These are phyloP conservation scores for Panurus biarmicus DNA, from an alignment of 2,113 vertebrate genomes.

Conservation along the genomic window DNA sequence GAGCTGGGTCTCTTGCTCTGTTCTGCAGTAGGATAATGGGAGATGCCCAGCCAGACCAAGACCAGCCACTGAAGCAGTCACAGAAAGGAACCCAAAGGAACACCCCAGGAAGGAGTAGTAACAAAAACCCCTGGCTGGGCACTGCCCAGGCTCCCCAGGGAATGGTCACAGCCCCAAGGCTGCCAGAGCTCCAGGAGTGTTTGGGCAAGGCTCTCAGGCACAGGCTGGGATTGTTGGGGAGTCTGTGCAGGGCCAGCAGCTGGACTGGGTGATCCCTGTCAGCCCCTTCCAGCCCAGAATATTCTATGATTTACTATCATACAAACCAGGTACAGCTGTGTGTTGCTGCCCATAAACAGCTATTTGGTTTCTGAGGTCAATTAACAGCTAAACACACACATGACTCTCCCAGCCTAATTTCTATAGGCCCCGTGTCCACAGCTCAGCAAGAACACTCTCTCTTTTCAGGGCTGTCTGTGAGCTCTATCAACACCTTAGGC, in stretches of 20 bases:
- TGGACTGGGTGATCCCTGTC: background rate
- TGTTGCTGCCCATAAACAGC: background rate
- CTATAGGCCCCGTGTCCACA: background rate
- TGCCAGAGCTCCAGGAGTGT: background rate
- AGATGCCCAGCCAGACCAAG: background rate
- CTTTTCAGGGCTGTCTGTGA: background rate
- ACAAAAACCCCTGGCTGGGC: background rate
- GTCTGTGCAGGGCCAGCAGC: background rate
- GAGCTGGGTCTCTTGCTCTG: background rate
- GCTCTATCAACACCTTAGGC: background rate
- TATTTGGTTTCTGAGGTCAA: background rate
- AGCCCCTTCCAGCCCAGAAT: background rate
- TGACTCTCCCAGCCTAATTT: background rate
- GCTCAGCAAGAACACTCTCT: background rate
- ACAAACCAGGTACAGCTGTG: background rate
- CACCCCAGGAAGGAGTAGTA: background rate
- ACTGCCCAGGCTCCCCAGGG: background rate
- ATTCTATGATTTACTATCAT: background rate
- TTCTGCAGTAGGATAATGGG: background rate
- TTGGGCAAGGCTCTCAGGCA: background rate
- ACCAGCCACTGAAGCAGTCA: background rate
- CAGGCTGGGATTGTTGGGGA: background rate
- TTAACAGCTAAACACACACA: background rate
- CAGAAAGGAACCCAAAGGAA: background rate
- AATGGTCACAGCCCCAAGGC: rapidly evolving